Evolutionary conservation across 2,888 invertebrate species (phyloP), one percentile per base, ranked within the genome.

Genomic region (Dastarcus helophoroides): DNA sequence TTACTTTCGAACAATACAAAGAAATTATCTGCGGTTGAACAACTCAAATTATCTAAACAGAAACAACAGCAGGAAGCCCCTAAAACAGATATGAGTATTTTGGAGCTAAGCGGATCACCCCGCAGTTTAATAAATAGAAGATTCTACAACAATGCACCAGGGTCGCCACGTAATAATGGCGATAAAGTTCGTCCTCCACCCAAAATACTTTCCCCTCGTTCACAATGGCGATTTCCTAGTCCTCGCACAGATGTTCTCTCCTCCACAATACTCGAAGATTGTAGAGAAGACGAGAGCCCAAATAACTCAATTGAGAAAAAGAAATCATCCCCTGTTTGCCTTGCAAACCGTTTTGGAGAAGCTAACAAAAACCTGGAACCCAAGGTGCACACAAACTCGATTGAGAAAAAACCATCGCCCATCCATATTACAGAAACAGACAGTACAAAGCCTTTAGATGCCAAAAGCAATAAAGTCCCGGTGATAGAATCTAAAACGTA

Each of bases 201-300:
- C 1, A 82, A 82, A 52, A 62, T 80, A 28, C 60, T 78, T 21
- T 77, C 78, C 31, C 79, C 79, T 0, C 69, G 77, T 39, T 76
- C 79, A 0, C 74, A 72, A 37, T 80, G 80, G 79, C 64, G 79
- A 40, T 79, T 80, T 48, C 70, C 77, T 19, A 78, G 75, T 42
- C 80, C 79, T 2, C 67, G 85, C 46, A 83, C 81, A 12, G 84
- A 88, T 50, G 83, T 88, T 30, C 71, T 89, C 51, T 84, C 86
- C 22, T 80, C 82, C 25, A 84, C 86, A 33, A 89, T 89, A 56
- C 78, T 78, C 22, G 88, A 89, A 66, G 88, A 79, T 43, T 77
- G 80, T 49, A 83, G 83, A 51, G 79, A 78, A 50, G 85, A 85
- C 50, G 81, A 83, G 43, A 75, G 68, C 45, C 71, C 72, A 2